Conservation (phyloP, 2,797 vertebrate species). For the Gephyroberyx darwinii region DNA sequence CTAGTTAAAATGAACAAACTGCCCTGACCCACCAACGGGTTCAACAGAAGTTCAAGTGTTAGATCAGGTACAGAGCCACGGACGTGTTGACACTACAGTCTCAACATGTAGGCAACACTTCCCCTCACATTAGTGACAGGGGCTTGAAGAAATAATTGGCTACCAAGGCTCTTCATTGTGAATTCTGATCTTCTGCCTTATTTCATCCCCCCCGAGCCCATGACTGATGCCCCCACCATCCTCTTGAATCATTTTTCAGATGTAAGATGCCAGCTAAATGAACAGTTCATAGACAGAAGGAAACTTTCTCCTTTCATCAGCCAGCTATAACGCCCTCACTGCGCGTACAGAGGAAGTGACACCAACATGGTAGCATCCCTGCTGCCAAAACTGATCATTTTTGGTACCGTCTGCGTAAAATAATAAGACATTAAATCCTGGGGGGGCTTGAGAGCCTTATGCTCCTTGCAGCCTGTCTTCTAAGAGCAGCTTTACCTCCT, state of each 20-base stretch:
- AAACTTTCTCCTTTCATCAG: constrained; percentile 23
- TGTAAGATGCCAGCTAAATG: constrained; percentile 37
- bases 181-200: constrained; percentile 20
- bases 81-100: constrained; percentile 29
- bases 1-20: constrained; percentile 29
- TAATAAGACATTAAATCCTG: constrained; percentile 79
- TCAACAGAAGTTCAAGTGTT: constrained; percentile 36
- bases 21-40: constrained; percentile 11
- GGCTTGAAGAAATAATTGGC: constrained; percentile 51
- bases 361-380: constrained; percentile 54
- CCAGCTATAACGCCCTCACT: constrained; percentile 22
- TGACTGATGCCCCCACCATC: constrained; percentile 32
- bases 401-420: constrained; percentile 68
- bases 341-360: constrained; percentile 59
- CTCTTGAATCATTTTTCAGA: constrained; percentile 37
- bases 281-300: constrained; percentile 29
- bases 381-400: constrained; percentile 72
- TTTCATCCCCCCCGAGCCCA: constrained; percentile 35
- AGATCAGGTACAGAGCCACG: constrained; percentile 6
- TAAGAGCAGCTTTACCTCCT: constrained; percentile 69
- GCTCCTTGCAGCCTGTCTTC: constrained; percentile 64
- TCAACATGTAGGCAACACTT: neutral
- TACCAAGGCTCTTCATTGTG: constrained; percentile 36
- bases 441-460: constrained; percentile 70
- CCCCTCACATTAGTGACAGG: constrained; percentile 4